Base-by-base conservation (phyloP, 2,888 invertebrate genomes). In the Tridacna gigas region DNA sequence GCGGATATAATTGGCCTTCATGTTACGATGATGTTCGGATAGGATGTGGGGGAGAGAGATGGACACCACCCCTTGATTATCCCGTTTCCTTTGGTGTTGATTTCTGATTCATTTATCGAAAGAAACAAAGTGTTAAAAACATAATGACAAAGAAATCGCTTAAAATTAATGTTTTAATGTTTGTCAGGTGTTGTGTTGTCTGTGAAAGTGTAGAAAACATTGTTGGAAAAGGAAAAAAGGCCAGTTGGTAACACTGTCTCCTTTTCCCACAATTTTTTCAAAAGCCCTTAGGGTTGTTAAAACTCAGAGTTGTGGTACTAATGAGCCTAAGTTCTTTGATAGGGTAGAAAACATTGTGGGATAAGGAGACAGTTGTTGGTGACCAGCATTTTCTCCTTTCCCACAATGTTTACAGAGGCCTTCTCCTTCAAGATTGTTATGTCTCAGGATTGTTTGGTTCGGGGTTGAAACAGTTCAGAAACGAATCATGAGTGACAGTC, bases 1-100 rank as follows among this genome's bases (percentile, higher is more conserved):
- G 37, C 18, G 45, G 37, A 22, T 69, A 69, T 69, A 69, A 69
- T 69, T 69, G 69, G 69, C 47, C 69, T 13, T n/a, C 69, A n/a
- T 69, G 47, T 69, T 45, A 4, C 1, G 66, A 66, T 66, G 28
- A 66, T 66, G 66, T 66, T 66, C 66, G 18, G 66, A 66, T 66
- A 66, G 66, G 37, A 37, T 37, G 56, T 20, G 56, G 18, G 56
- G 18, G 15, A 56, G 20, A 56, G 56, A 15, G 56, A 56, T 56
- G 56, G 56, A 56, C 5, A 9, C 20, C 9, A 5, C 56, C 22
- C 22, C 22, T 63, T 2, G 37, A 37, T 7, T 37, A 37, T 4
- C 37, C 7, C 37, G 2, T 37, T 37, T 37, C 37, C 7, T 37
- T 37, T 37, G 37, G 37, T 37, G 37, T 37, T 4, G 37, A 37